These are phyloP conservation scores for Maccullochella peelii DNA, from an alignment of 2,113 vertebrate species.

Conservation along the genomic window DNA sequence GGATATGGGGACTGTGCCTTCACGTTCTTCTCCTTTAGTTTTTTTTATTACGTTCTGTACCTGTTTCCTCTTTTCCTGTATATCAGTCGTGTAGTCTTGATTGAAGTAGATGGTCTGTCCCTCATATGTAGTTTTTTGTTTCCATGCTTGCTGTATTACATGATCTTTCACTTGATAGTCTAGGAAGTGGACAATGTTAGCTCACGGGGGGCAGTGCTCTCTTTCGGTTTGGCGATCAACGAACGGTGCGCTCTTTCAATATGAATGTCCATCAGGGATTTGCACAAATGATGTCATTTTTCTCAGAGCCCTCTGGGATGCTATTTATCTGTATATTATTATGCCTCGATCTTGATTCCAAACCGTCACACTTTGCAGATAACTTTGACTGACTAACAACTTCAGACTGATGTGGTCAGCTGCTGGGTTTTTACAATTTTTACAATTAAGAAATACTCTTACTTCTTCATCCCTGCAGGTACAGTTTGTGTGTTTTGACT, in stretches of 20 bases:
- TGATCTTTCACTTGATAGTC: not conserved
- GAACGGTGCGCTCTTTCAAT: not conserved
- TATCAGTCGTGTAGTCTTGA: constrained; percentile 4
- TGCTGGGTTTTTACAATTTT: too few species aligned
- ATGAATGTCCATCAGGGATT: not conserved
- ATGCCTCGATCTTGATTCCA: constrained; percentile 1
- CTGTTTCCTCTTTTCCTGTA: too few species aligned
- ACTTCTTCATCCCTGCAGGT: too few species aligned
- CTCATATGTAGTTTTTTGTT: not conserved
- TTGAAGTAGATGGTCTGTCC: not conserved
- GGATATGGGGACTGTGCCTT: constrained; percentile 22
- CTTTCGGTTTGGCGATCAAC: not conserved
- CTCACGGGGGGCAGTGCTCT: not conserved
- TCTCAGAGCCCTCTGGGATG: not conserved
- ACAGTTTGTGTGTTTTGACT: too few species aligned
- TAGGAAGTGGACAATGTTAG: not conserved
- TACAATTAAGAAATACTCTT: too few species aligned
- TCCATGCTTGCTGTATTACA: not conserved
- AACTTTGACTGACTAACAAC: not conserved
- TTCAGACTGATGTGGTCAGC: too few species aligned
- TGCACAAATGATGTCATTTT: not conserved
- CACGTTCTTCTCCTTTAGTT: constrained; percentile 39
- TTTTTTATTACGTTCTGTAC: too few species aligned
- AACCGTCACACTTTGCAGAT: constrained; percentile 7
- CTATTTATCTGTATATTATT: constrained; percentile 21